Percentiles rank a stretch among this genome's conserved stretches.
phyloP scores from a whole-genome alignment of 2,888 invertebrate species.

The Andrena minutula region DNA sequence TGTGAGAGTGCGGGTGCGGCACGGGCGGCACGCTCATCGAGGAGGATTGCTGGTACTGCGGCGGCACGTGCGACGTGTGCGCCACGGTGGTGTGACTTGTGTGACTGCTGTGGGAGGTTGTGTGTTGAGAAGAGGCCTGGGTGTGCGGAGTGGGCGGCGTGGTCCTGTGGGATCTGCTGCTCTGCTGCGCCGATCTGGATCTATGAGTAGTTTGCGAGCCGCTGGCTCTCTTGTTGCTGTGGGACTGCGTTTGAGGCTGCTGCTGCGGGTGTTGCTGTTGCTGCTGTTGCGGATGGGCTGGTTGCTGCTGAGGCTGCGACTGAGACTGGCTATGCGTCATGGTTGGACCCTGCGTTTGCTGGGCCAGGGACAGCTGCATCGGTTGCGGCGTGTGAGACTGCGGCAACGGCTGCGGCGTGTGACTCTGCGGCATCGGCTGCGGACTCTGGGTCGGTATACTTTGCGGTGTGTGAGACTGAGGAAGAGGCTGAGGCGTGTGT shows the following conservation, averaged over 20 bases:
- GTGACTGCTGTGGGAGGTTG: slow-evolving; percentile 74
- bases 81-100: slow-evolving; percentile 73
- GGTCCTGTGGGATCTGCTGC: slow-evolving; percentile 79
- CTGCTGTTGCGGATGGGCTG: slow-evolving; percentile 72
- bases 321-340: slow-evolving; percentile 80
- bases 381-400: slow-evolving; percentile 81
- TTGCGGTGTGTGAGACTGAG: slow-evolving; percentile 81
- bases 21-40: slow-evolving; percentile 80
- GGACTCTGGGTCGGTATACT: slow-evolving; percentile 81
- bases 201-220: slow-evolving; percentile 81
- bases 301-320: slow-evolving; percentile 78
- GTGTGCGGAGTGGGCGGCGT: slow-evolving; percentile 80
- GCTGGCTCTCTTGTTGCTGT: slow-evolving; percentile 81
- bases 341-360: slow-evolving; percentile 80
- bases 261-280: slow-evolving; percentile 80
- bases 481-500: slow-evolving; percentile 78
- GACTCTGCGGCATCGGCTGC: slow-evolving; percentile 80
- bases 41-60: slow-evolving; percentile 81
- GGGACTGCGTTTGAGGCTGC: slow-evolving; percentile 78
- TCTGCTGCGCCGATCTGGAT: slow-evolving; percentile 81
- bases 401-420: slow-evolving; percentile 80
- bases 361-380: slow-evolving; percentile 80
- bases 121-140: slow-evolving; percentile 73
- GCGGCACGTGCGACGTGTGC: slow-evolving; percentile 77
- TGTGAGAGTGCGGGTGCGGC: slow-evolving; percentile 80